Base-by-base conservation (phyloP, 1,140 invertebrate species). In the Thereuonema tuberculata region DNA sequence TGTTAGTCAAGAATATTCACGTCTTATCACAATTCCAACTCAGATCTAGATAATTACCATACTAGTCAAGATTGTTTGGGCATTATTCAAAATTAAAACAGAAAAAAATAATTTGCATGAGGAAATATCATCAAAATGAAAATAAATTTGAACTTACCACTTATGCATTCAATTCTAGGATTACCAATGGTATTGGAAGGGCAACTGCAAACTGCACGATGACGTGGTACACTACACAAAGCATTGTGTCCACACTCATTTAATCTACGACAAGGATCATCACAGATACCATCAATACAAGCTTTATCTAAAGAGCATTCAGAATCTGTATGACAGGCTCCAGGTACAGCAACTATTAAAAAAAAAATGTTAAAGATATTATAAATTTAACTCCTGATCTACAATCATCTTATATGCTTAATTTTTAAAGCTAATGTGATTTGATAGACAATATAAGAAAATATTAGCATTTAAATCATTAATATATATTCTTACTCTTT, bases 201-300 rank as follows among this genome's bases (percentile, higher is more conserved):
- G 70, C 90, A 95, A 68, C 86, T 82, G 67, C 91, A 95, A 1
- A 87, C 76, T 0, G 89, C 80, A 43, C 88, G 73, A 65, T 93
- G 89, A 66, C 91, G 86, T 63, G 84, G 78, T 1, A 88, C 83
- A n/a, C 80, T 75, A 67, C 90, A 94, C 67, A 87, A 81, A 1
- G 89, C 87, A 56, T 82, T 73, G 0, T 80, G 76, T 0, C 88
- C 83, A 68, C 91, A 95, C 9, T 82, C 81, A 67, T 87, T 85
- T 49, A 82, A 81, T 23, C 77, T 78, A 1, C 87, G 68, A 67
- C 91, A 95, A 1, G 89, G 89, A 70, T 89, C 83, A 14, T 88
- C 81, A 72, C 91, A 95, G 65, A 89, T 86, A 54, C 82, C 83
- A 63, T 90, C 89, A 49, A 86, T 81, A 69, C 91, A 95, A 63